These are phyloP conservation scores for Bombus picipes DNA, from an alignment of 1,140 invertebrate species.

Conservation along the genomic window DNA sequence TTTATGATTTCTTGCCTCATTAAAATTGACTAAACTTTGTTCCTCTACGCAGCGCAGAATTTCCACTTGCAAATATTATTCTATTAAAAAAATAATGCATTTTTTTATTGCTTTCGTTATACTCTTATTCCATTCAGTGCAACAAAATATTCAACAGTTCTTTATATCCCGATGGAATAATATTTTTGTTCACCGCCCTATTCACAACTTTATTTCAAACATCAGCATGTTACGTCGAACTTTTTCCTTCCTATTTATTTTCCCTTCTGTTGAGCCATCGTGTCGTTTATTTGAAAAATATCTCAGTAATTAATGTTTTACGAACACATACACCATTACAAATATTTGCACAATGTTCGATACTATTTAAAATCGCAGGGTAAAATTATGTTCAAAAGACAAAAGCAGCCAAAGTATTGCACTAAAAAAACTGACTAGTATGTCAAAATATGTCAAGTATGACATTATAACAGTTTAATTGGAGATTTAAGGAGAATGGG, in stretches of 20 bases:
- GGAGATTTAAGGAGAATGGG: not conserved
- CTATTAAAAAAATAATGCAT: too few relatives aligned
- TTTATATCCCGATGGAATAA: not conserved
- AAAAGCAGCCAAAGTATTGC: not conserved
- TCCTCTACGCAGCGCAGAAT: not conserved
- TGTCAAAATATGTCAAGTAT: not conserved
- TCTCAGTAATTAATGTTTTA: not conserved
- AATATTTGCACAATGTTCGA: not conserved
- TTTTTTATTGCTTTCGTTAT: not conserved
- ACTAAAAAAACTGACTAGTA: not conserved
- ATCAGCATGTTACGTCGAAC: not conserved
- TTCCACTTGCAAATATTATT: too few relatives aligned
- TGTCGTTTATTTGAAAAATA: not conserved
- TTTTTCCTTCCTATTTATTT: not conserved
- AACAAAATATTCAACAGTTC: not conserved
- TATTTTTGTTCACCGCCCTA: not conserved
- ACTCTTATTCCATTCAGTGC: not conserved
- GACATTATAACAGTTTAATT: not conserved
- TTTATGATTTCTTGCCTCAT: not conserved
- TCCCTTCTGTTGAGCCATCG: not conserved
- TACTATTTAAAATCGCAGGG: not conserved
- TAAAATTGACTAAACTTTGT: constrained; percentile 9
- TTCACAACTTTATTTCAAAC: not conserved
- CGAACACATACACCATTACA: not conserved
- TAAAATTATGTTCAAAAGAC: not conserved